A percentile compares a stretch with the other conserved stretches of the same genome.
phyloP scores from a whole-genome alignment of 1,140 invertebrate genomes.

The Drosophila subpulchrella region DNA sequence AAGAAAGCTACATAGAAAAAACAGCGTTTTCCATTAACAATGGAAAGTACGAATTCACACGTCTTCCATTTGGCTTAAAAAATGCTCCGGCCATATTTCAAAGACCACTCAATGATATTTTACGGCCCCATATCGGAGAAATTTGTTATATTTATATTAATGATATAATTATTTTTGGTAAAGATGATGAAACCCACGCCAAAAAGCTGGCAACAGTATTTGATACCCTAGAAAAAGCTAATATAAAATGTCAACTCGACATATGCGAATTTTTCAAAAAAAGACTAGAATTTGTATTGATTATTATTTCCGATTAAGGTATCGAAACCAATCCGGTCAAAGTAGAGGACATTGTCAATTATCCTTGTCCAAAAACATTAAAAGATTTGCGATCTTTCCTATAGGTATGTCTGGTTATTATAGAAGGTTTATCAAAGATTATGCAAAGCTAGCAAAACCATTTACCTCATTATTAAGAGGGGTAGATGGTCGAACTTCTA shows the following conservation, averaged over 20 bases:
- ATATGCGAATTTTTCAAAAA: not conserved
- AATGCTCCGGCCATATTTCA: not conserved
- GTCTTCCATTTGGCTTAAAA: not conserved
- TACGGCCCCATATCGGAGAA: not conserved
- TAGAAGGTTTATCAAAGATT: not conserved
- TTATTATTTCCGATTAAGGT: not conserved
- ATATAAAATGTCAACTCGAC: not conserved
- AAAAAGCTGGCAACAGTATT: not conserved
- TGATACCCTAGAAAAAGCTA: not conserved
- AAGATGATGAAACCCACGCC: not conserved
- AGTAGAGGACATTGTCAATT: not conserved
- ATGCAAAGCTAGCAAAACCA: not conserved
- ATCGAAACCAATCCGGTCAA: not conserved
- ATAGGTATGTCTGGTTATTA: not conserved
- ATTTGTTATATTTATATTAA: not conserved
- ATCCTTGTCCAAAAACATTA: too few species aligned
- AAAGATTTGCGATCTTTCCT: too few species aligned
- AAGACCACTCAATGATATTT: not conserved
- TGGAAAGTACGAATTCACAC: not conserved
- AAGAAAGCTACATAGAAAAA: not conserved
- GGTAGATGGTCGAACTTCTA: not conserved
- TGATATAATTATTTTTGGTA: not conserved
- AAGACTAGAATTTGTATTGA: not conserved
- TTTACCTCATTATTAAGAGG: not conserved
- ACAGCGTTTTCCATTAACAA: not conserved